phyloP scores from a whole-genome alignment of 1,140 invertebrate genomes.

The Heliconius congener region DNA sequence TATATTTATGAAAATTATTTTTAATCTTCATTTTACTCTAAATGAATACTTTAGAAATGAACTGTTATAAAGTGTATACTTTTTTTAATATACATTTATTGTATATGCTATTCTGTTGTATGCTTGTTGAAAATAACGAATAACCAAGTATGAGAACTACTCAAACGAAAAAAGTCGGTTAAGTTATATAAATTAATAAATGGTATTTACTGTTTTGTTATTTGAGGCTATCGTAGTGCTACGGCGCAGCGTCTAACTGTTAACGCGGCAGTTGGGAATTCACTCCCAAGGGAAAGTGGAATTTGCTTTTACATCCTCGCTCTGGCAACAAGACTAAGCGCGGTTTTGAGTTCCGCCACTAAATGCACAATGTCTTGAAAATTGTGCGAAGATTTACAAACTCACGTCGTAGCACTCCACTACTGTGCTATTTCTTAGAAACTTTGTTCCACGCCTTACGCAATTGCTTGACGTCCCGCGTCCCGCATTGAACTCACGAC shows the following conservation, averaged over 20 bases:
- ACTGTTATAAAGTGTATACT: background rate
- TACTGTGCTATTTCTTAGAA: no score
- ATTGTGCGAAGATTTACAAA: no score
- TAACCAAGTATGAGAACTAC: background rate
- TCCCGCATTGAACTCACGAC: background rate
- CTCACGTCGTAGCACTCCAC: no score
- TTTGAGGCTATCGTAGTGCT: background rate
- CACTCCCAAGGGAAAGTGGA: no score
- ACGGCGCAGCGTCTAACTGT: no score
- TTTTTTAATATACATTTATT: background rate
- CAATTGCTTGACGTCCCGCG: no score
- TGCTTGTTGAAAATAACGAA: background rate
- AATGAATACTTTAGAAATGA: conserved; percentile 4
- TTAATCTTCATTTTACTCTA: background rate
- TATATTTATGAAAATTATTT: background rate
- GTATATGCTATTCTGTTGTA: background rate
- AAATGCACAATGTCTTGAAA: no score
- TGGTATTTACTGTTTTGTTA: background rate
- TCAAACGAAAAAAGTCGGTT: background rate
- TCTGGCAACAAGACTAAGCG: no score
- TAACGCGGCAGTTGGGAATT: no score
- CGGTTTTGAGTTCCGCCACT: no score
- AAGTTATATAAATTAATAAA: background rate
- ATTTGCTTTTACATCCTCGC: no score
- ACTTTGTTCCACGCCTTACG: no score